Evolutionary conservation across 2,797 vertebrate species (phyloP).

Genomic region (Eurystomus glaucurus): DNA sequence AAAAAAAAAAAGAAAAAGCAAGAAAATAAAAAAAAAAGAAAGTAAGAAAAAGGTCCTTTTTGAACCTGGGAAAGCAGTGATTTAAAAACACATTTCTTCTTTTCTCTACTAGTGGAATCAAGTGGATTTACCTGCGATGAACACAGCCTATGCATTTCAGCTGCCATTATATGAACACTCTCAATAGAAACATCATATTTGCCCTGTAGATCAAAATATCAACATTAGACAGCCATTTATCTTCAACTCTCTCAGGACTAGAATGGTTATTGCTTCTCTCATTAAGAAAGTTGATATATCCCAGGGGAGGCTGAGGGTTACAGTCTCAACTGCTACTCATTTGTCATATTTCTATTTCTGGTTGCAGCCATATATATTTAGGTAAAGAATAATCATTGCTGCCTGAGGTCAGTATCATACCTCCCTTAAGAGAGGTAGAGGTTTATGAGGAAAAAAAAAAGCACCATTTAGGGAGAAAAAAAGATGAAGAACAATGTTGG

Average conservation of each 20-base stretch:
- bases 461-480: background rate
- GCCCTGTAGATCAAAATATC: slow-evolving; percentile 55
- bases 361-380: slow-evolving; percentile 39
- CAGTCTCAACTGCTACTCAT: slow-evolving; percentile 12
- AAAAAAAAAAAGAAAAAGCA: too few relatives aligned
- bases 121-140: slow-evolving; percentile 4
- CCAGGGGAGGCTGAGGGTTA: background rate
- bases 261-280: slow-evolving; percentile 51
- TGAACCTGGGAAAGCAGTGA: background rate
- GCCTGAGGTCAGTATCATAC: background rate
- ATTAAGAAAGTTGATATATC: slow-evolving; percentile 38
- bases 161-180: background rate
- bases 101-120: background rate
- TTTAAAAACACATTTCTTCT: background rate
- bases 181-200: slow-evolving; percentile 18
- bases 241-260: background rate
- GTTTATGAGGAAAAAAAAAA: background rate
- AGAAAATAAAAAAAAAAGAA: too few relatives aligned
- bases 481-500: background rate
- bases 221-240: slow-evolving; percentile 41
- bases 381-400: slow-evolving; percentile 30
- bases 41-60: background rate
- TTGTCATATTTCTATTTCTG: slow-evolving; percentile 54
- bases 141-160: background rate
- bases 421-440: background rate